Percentiles rank a stretch among this genome's conserved stretches.
These are phyloP conservation scores for Palloptera scutellata DNA, from an alignment of 2,888 invertebrate species.

Conservation along the genomic window DNA sequence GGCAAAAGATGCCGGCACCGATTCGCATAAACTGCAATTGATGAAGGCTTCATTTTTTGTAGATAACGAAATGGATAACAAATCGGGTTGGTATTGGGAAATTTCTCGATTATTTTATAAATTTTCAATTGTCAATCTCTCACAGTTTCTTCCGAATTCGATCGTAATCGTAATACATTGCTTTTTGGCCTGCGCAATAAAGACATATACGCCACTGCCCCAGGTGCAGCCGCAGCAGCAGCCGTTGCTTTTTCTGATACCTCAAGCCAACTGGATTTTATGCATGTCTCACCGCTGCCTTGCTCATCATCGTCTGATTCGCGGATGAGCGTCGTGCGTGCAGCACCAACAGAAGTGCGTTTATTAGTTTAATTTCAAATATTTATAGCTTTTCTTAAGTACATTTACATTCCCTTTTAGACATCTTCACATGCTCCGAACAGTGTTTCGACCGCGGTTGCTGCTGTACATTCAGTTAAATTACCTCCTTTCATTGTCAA, in stretches of 20 bases:
- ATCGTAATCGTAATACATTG: constrained; percentile 28
- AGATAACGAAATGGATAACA: constrained; percentile 55
- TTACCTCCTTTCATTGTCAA: constrained; percentile 56
- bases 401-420: constrained; percentile 27
- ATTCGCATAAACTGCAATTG: constrained; percentile 76
- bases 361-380: neutral
- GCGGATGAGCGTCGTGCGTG: constrained; percentile 41
- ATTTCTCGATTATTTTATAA: too few relatives aligned
- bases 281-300: constrained; percentile 39
- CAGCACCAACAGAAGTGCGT: constrained; percentile 43
- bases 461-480: constrained; percentile 36
- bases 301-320: constrained; percentile 49
- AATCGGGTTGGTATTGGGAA: constrained; percentile 47
- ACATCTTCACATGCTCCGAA: constrained; percentile 42
- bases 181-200: constrained; percentile 35
- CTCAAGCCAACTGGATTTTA: constrained; percentile 55
- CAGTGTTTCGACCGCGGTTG: constrained; percentile 14
- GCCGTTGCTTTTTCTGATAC: constrained; percentile 44
- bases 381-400: neutral
- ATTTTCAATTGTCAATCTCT: neutral
- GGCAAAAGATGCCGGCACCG: constrained; percentile 70
- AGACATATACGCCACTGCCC: constrained; percentile 40
- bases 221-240: constrained; percentile 23
- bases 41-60: constrained; percentile 83
- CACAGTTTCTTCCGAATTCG: constrained; percentile 40